Percentiles rank a stretch among this genome's conserved stretches.
phyloP scores from a whole-genome alignment of 2,797 vertebrate genomes.

The Gymnopithys bicolor region DNA sequence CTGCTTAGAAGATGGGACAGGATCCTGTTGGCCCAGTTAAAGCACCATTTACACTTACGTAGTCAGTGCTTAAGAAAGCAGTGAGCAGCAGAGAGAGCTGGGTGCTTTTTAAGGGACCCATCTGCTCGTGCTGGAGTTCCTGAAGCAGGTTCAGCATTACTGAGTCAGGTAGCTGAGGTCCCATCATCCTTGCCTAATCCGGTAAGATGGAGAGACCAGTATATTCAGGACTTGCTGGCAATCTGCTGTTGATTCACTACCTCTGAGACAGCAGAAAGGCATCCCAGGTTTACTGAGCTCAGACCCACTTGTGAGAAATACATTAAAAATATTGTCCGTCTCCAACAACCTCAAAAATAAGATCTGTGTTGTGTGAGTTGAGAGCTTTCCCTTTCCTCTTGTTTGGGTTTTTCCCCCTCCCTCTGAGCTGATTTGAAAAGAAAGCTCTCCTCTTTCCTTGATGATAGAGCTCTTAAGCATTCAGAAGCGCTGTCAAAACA shows the following conservation, averaged over 20 bases:
- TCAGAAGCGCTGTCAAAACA: neutral
- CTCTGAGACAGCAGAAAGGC: neutral
- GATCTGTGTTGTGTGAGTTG: neutral
- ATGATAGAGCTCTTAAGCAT: neutral
- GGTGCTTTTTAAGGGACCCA: neutral
- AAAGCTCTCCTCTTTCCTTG: neutral
- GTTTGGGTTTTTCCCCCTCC: neutral
- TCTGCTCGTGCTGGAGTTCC: neutral
- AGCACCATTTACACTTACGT: fast-evolving
- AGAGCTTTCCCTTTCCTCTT: neutral
- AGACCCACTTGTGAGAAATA: neutral
- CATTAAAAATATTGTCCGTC: neutral
- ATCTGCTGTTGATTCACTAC: fast-evolving
- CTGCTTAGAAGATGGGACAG: neutral
- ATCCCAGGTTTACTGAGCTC: neutral
- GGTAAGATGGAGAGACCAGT: neutral
- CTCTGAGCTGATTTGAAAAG: neutral
- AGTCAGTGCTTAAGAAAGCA: neutral
- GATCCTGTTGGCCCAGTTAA: neutral
- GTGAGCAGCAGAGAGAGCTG: neutral
- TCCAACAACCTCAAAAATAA: neutral
- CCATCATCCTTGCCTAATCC: neutral
- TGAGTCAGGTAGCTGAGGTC: neutral
- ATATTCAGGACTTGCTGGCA: neutral
- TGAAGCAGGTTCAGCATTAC: neutral